These are phyloP conservation scores for Hyles euphorbiae DNA, from an alignment of 1,140 invertebrate species.

Conservation along the genomic window DNA sequence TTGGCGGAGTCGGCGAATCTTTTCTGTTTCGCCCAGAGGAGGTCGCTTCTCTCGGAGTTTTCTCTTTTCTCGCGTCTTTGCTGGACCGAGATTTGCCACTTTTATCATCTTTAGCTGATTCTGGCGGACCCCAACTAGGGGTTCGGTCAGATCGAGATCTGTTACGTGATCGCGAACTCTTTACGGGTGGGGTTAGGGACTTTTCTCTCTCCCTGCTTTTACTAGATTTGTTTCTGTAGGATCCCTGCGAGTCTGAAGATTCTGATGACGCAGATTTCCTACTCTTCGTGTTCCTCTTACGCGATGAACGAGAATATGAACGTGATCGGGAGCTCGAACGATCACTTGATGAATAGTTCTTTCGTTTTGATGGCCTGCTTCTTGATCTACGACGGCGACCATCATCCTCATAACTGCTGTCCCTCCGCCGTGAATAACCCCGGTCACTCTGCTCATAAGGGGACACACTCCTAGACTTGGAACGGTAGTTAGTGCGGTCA, in stretches of 20 bases:
- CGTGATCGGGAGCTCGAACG: slow-evolving; percentile 47
- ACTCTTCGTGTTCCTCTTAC: slow-evolving; percentile 36
- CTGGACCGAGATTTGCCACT: slow-evolving; percentile 33
- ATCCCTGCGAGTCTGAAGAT: slow-evolving; percentile 45
- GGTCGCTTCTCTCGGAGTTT: slow-evolving; percentile 5
- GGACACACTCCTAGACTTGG: slow-evolving; percentile 52
- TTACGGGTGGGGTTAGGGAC: slow-evolving; percentile 46
- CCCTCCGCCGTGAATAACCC: slow-evolving; percentile 48
- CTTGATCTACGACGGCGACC: slow-evolving; percentile 35
- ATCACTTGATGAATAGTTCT: slow-evolving; percentile 49
- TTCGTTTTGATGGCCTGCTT: slow-evolving; percentile 36
- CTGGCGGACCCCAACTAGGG: slow-evolving; percentile 26
- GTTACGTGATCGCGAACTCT: slow-evolving; percentile 29
- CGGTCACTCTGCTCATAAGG: slow-evolving; percentile 43
- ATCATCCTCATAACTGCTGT: slow-evolving; percentile 43
- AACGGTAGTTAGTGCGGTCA: slow-evolving; percentile 33
- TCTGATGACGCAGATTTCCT: slow-evolving; percentile 39
- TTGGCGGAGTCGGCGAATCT: slow-evolving; percentile 27
- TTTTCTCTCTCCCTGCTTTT: slow-evolving; percentile 28
- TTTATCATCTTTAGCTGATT: slow-evolving; percentile 30
- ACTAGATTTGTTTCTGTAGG: slow-evolving; percentile 40
- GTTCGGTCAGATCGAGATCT: slow-evolving; percentile 30
- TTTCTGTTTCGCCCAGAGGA: slow-evolving; percentile 16
- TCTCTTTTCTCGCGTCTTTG: slow-evolving; percentile 38
- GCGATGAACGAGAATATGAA: slow-evolving; percentile 44